phyloP scores from a whole-genome alignment of 2,113 vertebrate genomes.

The Syrrhaptes paradoxus region DNA sequence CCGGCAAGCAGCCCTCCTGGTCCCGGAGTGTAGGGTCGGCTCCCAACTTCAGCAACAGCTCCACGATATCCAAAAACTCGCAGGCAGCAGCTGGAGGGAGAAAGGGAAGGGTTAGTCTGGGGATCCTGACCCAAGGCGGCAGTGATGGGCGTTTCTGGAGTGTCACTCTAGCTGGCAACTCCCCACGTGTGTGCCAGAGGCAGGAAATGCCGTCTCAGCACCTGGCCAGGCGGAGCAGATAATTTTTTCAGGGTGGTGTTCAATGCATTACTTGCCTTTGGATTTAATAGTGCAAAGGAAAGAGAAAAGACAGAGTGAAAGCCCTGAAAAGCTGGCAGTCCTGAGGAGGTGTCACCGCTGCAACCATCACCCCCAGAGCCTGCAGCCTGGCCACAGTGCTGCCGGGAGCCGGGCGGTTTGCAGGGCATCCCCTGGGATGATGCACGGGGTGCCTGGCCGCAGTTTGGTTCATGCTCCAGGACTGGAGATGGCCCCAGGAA shows the following conservation, averaged over 20 bases:
- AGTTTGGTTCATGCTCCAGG: neutral
- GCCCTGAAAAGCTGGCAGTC: neutral
- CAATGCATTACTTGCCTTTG: neutral
- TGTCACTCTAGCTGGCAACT: neutral
- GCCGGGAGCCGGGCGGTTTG: accelerated
- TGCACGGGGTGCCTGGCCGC: neutral
- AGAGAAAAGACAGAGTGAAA: neutral
- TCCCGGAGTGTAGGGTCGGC: constrained; percentile 90
- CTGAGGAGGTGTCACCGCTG: neutral
- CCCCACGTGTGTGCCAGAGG: neutral
- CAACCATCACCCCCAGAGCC: neutral
- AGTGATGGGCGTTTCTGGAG: neutral
- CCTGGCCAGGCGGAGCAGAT: neutral
- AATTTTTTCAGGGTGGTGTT: neutral
- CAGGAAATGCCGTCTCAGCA: neutral
- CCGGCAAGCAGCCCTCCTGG: constrained; percentile 90
- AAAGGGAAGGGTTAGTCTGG: neutral
- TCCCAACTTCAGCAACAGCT: constrained; percentile 87
- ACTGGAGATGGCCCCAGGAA: neutral
- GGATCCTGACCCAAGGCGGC: accelerated
- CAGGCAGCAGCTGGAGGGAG: constrained; percentile 86
- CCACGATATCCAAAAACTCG: constrained; percentile 93
- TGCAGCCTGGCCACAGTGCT: neutral
- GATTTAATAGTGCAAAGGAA: neutral
- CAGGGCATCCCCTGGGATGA: neutral